Conservation (phyloP, 1,140 invertebrate genomes). For the Bombus soroeensis region DNA sequence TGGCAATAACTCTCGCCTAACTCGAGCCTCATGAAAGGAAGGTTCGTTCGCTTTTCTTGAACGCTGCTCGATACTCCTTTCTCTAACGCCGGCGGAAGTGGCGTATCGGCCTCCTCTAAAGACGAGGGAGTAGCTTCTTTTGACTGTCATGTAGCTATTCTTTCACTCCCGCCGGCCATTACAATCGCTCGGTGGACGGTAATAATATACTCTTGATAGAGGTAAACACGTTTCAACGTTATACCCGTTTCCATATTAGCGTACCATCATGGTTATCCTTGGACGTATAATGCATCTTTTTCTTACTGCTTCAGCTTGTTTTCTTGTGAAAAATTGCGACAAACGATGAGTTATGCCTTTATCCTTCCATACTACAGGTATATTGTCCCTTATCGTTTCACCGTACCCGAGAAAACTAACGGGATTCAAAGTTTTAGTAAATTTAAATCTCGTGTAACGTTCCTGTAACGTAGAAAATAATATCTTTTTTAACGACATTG, state of each 20-base stretch:
- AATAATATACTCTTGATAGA: constrained; percentile 65
- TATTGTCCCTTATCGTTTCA: background rate
- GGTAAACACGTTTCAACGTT: constrained; percentile 60
- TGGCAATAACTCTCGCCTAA: constrained; percentile 52
- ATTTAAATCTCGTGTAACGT: background rate
- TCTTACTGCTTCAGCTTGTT: background rate
- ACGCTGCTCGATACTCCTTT: constrained; percentile 28
- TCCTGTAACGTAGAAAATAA: too few relatives aligned
- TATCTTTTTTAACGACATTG: background rate
- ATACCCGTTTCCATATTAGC: constrained; percentile 62
- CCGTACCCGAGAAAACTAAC: background rate
- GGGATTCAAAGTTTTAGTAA: background rate
- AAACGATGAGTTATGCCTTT: constrained; percentile 18
- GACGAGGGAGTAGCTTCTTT: constrained; percentile 49
- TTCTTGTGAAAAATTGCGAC: constrained; percentile 16
- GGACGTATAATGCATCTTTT: background rate
- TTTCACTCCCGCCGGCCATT: constrained; percentile 43
- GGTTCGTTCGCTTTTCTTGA: constrained; percentile 27
- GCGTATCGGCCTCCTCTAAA: constrained; percentile 24
- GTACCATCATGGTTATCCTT: constrained; percentile 31
- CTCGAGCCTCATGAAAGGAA: constrained; percentile 45
- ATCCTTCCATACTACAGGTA: background rate
- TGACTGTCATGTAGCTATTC: constrained; percentile 34
- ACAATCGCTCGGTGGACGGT: constrained; percentile 54
- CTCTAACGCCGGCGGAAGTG: constrained; percentile 49